A percentile compares a stretch with the other conserved stretches of the same genome.
These are phyloP conservation scores for Parambassis ranga DNA, from an alignment of 2,797 vertebrate genomes.

Conservation along the genomic window DNA sequence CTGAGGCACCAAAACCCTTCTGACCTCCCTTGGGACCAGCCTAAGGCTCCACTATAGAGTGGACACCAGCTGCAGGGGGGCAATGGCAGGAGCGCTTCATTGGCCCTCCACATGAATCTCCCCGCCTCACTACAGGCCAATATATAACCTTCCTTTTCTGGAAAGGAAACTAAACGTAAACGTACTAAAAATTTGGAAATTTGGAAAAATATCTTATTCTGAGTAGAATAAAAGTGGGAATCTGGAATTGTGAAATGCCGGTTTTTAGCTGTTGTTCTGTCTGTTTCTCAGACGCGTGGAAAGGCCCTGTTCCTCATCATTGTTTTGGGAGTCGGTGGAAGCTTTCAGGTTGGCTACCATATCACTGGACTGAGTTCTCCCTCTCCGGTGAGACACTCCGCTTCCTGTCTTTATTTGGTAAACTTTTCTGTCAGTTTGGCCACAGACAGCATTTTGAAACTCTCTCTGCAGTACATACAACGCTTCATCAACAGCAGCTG, in stretches of 20 bases:
- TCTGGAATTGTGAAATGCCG: background rate
- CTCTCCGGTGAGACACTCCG: slow-evolving; percentile 75
- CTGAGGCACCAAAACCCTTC: no score
- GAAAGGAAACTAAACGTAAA: no score
- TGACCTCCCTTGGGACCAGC: no score
- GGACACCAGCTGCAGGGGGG: no score
- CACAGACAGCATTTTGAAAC: background rate
- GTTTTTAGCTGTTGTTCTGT: background rate
- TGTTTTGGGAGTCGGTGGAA: slow-evolving; percentile 83
- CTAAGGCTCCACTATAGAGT: no score
- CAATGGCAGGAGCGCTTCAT: no score
- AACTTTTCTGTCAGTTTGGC: no score
- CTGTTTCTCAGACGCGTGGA: slow-evolving; percentile 61
- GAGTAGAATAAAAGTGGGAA: background rate
- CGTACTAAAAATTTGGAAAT: no score
- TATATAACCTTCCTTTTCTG: no score
- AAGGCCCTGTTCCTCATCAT: slow-evolving; percentile 75
- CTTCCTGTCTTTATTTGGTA: background rate
- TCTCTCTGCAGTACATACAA: slow-evolving; percentile 77
- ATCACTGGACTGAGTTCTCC: slow-evolving; percentile 83
- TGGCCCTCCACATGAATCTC: no score
- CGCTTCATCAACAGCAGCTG: slow-evolving; percentile 84
- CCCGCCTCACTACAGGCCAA: no score
- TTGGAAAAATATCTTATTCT: no score
- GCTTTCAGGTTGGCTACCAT: slow-evolving; percentile 84